Evolutionary conservation across 92 coral and sea anemone genomes (phyloP).

Genomic region (Chrysogorgia sp.): DNA sequence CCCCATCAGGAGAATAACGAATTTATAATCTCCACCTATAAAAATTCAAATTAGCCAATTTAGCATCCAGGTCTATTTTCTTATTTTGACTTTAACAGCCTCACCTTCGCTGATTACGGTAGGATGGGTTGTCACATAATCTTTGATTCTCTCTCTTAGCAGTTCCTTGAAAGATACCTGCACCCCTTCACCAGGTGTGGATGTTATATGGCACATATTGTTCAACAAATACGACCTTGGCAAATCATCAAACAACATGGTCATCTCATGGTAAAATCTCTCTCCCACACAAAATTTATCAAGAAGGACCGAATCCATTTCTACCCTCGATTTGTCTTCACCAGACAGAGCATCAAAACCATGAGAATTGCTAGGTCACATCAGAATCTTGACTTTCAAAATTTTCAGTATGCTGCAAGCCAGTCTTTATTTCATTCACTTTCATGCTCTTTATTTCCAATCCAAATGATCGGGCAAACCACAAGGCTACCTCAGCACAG

Average conservation of each 20-base stretch:
- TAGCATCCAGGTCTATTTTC: too few species aligned
- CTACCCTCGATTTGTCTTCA: conserved; percentile 56
- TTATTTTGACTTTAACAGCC: conserved; percentile 63
- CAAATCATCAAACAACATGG: conserved; percentile 55
- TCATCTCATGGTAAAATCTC: conserved; percentile 57
- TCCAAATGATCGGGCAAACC: conserved; percentile 73
- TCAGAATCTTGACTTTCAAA: background rate
- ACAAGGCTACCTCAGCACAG: conserved; percentile 65
- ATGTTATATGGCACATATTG: conserved; percentile 60
- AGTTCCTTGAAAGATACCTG: conserved; percentile 61
- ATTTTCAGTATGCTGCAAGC: conserved; percentile 12
- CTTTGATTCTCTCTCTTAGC: conserved; percentile 28
- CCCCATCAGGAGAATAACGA: too few species aligned
- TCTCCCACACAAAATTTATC: conserved; percentile 71
- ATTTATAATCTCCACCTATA: too few species aligned
- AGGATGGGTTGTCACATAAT: conserved; percentile 2
- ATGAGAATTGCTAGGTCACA: conserved; percentile 15
- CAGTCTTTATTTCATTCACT: conserved; percentile 64
- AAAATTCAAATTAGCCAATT: too few species aligned
- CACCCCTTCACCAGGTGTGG: conserved; percentile 73
- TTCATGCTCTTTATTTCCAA: conserved; percentile 59
- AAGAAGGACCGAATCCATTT: conserved; percentile 59
- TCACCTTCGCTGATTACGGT: conserved; percentile 42
- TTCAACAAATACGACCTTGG: conserved; percentile 67
- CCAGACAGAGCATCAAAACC: conserved; percentile 56